phyloP scores from a whole-genome alignment of 2,888 invertebrate genomes.

The Hoplodrina blanda region DNA sequence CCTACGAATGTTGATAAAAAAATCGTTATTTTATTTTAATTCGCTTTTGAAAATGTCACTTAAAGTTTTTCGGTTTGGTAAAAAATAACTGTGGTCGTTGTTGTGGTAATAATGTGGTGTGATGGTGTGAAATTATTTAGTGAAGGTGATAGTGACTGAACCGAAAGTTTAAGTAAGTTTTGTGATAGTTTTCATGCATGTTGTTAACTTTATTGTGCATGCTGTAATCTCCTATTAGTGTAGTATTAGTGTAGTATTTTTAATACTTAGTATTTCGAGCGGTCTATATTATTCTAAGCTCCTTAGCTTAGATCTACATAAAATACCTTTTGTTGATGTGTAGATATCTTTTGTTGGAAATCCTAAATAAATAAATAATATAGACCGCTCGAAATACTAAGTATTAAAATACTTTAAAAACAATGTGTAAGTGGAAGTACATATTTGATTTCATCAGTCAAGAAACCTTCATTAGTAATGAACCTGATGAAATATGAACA shows the following conservation, averaged over 20 bases:
- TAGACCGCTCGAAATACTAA: background rate
- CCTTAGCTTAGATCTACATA: no score
- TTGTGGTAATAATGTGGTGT: conserved; percentile 48
- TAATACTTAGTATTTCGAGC: background rate
- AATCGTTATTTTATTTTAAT: conserved; percentile 46
- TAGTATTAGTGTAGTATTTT: no score
- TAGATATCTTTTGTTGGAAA: no score
- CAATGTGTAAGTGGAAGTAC: no score
- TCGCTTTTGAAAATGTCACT: conserved; percentile 47
- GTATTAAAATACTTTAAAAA: background rate
- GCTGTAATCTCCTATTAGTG: no score
- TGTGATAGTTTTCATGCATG: background rate
- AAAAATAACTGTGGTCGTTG: conserved; percentile 45
- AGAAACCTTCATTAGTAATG: no score
- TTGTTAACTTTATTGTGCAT: no score
- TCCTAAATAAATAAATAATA: background rate
- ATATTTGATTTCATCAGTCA: background rate
- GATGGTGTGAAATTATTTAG: conserved; percentile 45
- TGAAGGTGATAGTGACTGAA: conserved; percentile 5
- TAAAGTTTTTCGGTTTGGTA: conserved; percentile 34
- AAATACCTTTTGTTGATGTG: no score
- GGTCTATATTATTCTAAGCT: conserved; percentile 4
- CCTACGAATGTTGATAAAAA: conserved; percentile 65
- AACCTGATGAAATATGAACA: background rate
- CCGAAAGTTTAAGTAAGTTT: conserved; percentile 40